Evolutionary conservation across 2,113 vertebrate genomes (phyloP).

Genomic region (Corapipo altera): DNA sequence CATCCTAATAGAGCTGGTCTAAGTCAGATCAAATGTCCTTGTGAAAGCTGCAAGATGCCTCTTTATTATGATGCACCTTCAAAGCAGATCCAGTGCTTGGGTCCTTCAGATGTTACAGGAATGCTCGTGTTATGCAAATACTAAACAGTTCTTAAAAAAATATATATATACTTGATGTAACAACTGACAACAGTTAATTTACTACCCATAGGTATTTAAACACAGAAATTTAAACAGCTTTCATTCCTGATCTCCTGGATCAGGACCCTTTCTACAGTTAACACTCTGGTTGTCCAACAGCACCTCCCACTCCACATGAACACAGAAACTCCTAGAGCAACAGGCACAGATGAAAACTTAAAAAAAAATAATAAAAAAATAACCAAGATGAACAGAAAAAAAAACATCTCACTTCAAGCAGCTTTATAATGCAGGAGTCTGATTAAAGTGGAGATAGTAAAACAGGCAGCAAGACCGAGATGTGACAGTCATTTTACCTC

Average conservation of each 20-base stretch:
- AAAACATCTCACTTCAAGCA: constrained; percentile 16
- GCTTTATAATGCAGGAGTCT: constrained; percentile 55
- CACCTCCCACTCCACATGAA: neutral
- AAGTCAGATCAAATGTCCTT: neutral
- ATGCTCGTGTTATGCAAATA: neutral
- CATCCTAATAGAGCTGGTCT: neutral
- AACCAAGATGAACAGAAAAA: constrained; percentile 11
- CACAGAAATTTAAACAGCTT: neutral
- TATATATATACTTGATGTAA: neutral
- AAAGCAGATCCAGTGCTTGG: neutral
- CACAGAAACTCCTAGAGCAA: constrained; percentile 33
- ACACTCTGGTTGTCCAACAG: neutral
- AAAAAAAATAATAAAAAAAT: neutral
- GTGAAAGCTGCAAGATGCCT: neutral
- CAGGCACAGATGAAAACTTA: constrained; percentile 44
- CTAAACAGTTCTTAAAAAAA: neutral
- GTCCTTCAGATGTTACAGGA: neutral
- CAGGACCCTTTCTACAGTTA: neutral
- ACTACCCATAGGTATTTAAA: neutral
- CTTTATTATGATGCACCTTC: neutral
- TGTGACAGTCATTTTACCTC: constrained; percentile 55
- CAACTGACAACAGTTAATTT: neutral
- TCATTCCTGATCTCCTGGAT: neutral
- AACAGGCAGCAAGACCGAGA: constrained; percentile 52
- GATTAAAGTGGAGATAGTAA: constrained; percentile 29